Evolutionary conservation across 2,113 vertebrate genomes (phyloP).

Genomic region (Melospiza georgiana): DNA sequence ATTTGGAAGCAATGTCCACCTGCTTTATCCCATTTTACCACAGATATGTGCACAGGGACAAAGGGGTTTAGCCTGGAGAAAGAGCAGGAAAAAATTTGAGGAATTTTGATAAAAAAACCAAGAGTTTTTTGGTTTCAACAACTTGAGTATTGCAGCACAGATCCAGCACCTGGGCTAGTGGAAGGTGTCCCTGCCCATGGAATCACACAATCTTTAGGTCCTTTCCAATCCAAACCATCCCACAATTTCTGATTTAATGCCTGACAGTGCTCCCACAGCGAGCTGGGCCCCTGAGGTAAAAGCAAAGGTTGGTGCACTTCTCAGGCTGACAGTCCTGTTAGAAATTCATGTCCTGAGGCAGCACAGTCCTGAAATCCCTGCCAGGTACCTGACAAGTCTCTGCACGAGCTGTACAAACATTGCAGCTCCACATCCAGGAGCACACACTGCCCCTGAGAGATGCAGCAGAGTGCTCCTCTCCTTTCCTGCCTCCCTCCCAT

Average conservation of each 20-base stretch:
- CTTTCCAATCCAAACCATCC: neutral
- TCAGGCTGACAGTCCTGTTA: neutral
- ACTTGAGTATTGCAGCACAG: neutral
- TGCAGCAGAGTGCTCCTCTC: neutral
- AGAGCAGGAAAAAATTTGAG: accelerated
- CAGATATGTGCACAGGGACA: accelerated
- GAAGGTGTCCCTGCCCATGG: neutral
- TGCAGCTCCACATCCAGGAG: neutral
- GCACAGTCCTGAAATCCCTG: neutral
- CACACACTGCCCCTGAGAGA: neutral
- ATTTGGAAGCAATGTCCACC: neutral
- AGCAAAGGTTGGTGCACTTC: neutral
- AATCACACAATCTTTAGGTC: neutral
- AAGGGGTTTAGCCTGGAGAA: neutral
- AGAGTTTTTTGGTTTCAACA: neutral
- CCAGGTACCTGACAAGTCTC: neutral
- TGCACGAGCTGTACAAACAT: neutral
- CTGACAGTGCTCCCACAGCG: accelerated
- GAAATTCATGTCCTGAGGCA: neutral
- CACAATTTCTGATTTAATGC: neutral
- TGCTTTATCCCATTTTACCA: neutral
- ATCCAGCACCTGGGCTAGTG: neutral
- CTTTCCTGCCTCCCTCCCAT: neutral
- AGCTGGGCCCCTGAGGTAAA: neutral
- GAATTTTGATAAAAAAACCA: neutral